Percentiles rank a stretch among this genome's conserved stretches.
These are phyloP conservation scores for Seriola quinqueradiata DNA, from an alignment of 2,113 vertebrate species.

Conservation along the genomic window DNA sequence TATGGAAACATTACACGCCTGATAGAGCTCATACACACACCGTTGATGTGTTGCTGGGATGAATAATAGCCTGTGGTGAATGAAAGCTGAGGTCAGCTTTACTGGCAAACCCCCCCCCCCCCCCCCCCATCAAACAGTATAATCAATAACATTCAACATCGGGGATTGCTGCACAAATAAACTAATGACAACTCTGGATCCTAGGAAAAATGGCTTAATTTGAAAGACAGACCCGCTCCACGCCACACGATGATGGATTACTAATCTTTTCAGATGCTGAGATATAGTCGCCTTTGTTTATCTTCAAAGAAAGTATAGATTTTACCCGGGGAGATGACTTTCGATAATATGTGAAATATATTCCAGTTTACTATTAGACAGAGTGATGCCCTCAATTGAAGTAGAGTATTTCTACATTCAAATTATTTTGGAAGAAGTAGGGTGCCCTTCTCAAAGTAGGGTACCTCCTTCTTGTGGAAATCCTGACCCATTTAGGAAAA, in stretches of 20 bases:
- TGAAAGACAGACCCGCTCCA: constrained; percentile 25
- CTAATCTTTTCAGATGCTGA: constrained; percentile 44
- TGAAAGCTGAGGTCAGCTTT: constrained; percentile 76
- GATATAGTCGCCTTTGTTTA: constrained; percentile 45
- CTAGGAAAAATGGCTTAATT: constrained; percentile 68
- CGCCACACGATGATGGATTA: constrained; percentile 59
- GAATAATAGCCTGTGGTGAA: constrained; percentile 61
- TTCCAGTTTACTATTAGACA: constrained; percentile 10
- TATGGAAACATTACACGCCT: constrained; percentile 29
- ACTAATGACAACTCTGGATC: constrained; percentile 66
- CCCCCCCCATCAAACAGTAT: constrained; percentile 40
- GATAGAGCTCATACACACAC: constrained; percentile 28
- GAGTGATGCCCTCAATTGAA: constrained; percentile 57
- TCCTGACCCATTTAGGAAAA: constrained; percentile 71
- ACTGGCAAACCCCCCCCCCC: constrained; percentile 46
- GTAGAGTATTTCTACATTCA: constrained; percentile 26
- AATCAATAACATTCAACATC: constrained; percentile 77
- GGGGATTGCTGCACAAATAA: constrained; percentile 69
- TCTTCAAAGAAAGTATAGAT: constrained; percentile 43
- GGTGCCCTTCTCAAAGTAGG: constrained; percentile 69
- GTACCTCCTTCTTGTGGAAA: constrained; percentile 63
- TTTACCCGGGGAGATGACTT: constrained; percentile 20
- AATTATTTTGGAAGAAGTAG: constrained; percentile 70
- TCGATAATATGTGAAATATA: constrained; percentile 43
- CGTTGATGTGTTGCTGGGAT: constrained; percentile 55